A percentile compares a stretch with the other conserved stretches of the same genome.
Evolutionary conservation across 2,797 vertebrate species (phyloP).

Genomic region (Rhabdomys pumilio): DNA sequence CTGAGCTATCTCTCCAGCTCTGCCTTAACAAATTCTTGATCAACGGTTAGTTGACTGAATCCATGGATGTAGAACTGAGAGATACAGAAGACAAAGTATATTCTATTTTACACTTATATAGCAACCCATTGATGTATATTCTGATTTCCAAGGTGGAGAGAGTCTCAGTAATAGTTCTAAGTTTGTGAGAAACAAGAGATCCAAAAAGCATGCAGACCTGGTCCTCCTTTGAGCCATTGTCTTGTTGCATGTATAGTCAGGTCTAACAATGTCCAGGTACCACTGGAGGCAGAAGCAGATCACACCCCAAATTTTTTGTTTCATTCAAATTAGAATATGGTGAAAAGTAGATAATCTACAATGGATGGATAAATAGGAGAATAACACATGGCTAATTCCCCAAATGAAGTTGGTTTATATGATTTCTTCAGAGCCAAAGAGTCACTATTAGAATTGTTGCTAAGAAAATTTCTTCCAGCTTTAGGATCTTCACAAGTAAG

Average conservation of each 20-base stretch:
- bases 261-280: neutral
- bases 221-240: neutral
- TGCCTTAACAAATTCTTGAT: neutral
- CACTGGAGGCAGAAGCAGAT: neutral
- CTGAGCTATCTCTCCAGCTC: neutral
- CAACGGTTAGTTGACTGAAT: neutral
- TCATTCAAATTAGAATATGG: conserved; percentile 19
- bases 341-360: neutral
- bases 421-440: neutral
- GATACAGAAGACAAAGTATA: neutral
- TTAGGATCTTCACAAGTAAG: neutral
- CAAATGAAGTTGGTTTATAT: neutral
- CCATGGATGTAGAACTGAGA: neutral
- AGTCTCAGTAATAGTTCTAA: neutral
- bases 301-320: neutral
- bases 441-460: neutral
- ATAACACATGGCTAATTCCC: neutral
- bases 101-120: neutral
- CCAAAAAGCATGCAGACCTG: neutral
- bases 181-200: neutral
- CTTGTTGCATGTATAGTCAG: neutral
- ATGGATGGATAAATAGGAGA: neutral
- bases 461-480: neutral
- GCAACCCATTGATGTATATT: neutral
- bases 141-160: neutral